phyloP scores from a whole-genome alignment of 1,140 invertebrate species.

The Colletes latitarsis region DNA sequence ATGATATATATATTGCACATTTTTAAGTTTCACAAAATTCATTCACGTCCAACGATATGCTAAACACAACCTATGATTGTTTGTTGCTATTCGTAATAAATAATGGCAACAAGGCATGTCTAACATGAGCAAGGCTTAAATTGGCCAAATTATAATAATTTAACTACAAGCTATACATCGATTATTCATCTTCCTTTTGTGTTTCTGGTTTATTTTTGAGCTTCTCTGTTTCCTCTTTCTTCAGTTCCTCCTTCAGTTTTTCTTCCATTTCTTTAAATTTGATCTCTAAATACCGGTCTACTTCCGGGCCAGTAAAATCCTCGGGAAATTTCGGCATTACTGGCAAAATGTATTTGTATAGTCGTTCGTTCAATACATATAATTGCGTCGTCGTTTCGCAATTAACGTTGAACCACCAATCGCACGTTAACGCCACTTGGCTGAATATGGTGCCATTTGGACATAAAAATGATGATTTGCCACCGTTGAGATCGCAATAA shows the following conservation, averaged over 20 bases:
- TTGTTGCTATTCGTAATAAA: conserved; percentile 29
- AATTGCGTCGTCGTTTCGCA: conserved; percentile 91
- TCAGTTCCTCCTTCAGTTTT: conserved; percentile 83
- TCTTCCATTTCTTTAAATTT: conserved; percentile 93
- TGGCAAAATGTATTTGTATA: conserved; percentile 93
- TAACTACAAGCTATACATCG: conserved; percentile 24
- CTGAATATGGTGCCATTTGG: conserved; percentile 96
- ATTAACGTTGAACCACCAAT: conserved; percentile 96
- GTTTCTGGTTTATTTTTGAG: conserved; percentile 67
- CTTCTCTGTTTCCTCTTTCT: conserved; percentile 75
- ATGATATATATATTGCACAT: conserved; percentile 63
- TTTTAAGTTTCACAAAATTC: conserved; percentile 30
- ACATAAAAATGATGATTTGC: conserved; percentile 94
- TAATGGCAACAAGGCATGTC: conserved; percentile 68
- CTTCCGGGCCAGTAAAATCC: conserved; percentile 91
- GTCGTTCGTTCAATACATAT: conserved; percentile 92
- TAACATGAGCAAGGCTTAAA: conserved; percentile 4
- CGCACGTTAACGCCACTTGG: conserved; percentile 91
- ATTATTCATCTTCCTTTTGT: conserved; percentile 48
- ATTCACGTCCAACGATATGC: neutral
- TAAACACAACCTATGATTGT: conserved; percentile 6
- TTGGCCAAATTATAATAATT: conserved; percentile 42
- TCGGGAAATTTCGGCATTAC: conserved; percentile 93
- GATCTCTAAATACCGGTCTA: conserved; percentile 90
- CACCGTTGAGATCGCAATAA: conserved; percentile 94